These are phyloP conservation scores for Chrysolina oricalcia DNA, from an alignment of 2,888 invertebrate genomes.

Conservation along the genomic window DNA sequence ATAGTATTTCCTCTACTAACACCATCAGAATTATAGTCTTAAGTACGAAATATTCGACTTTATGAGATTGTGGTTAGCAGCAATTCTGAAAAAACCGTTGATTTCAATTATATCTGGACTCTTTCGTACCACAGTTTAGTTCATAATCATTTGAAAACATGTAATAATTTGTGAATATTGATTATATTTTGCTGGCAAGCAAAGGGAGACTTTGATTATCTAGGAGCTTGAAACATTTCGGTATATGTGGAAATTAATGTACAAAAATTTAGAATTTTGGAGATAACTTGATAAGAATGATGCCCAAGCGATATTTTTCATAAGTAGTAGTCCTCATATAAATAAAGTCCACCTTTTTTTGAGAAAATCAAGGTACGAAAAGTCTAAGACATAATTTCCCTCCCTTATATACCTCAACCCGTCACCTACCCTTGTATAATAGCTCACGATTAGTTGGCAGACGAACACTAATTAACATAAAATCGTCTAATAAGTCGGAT, in stretches of 20 bases:
- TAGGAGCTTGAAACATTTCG: no score
- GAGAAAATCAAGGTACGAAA: background rate
- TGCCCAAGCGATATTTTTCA: no score
- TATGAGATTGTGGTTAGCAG: conserved; percentile 3
- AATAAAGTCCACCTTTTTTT: background rate
- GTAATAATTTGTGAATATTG: no score
- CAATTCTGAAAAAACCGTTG: conserved; percentile 30
- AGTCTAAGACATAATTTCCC: background rate
- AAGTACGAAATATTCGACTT: background rate
- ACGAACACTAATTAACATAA: conserved; percentile 17
- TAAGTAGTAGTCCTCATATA: background rate
- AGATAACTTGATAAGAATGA: background rate
- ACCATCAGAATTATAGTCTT: no score
- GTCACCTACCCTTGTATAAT: conserved; percentile 18
- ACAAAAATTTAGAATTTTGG: no score
- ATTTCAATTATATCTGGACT: conserved; percentile 22
- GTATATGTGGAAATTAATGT: no score
- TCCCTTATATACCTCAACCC: conserved; percentile 19
- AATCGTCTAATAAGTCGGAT: background rate
- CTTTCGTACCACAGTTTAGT: background rate
- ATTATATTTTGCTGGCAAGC: background rate
- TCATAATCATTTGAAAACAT: no score
- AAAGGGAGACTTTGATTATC: no score
- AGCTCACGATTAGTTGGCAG: conserved; percentile 26
- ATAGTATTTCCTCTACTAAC: no score